These are phyloP conservation scores for Gambusia affinis DNA, from an alignment of 2,113 vertebrate genomes.

Conservation along the genomic window DNA sequence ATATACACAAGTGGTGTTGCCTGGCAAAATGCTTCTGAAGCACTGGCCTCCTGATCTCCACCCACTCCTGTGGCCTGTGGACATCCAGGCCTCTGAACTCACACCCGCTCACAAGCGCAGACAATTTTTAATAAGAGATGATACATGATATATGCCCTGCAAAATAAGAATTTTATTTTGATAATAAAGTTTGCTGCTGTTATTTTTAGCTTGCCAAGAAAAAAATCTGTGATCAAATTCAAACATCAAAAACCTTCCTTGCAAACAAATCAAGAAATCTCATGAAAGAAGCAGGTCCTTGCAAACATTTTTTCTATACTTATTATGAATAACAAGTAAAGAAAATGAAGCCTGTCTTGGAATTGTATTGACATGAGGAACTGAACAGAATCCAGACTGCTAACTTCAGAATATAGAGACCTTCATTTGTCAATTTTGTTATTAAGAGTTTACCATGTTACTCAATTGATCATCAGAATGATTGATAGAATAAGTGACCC, in stretches of 20 bases:
- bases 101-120: constrained; percentile 39
- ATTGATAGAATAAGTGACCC: no score
- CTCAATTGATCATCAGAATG: no score
- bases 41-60: constrained; percentile 50
- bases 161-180: neutral
- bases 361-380: no score
- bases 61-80: constrained; percentile 59
- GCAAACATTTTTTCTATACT: neutral
- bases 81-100: constrained; percentile 33
- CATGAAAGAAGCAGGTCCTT: neutral
- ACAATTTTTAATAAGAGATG: constrained; percentile 36
- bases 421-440: no score
- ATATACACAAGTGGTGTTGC: constrained; percentile 43
- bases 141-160: constrained; percentile 1
- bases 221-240: neutral
- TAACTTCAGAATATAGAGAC: no score
- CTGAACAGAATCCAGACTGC: no score
- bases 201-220: neutral
- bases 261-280: neutral
- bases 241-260: neutral
- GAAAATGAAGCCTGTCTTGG: neutral
- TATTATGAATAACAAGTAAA: constrained; percentile 3
- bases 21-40: constrained; percentile 57
- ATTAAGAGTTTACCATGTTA: no score
- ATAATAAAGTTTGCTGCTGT: neutral